These are phyloP conservation scores for Dolichotis patagonum DNA, from an alignment of 2,113 vertebrate species.

Conservation along the genomic window DNA sequence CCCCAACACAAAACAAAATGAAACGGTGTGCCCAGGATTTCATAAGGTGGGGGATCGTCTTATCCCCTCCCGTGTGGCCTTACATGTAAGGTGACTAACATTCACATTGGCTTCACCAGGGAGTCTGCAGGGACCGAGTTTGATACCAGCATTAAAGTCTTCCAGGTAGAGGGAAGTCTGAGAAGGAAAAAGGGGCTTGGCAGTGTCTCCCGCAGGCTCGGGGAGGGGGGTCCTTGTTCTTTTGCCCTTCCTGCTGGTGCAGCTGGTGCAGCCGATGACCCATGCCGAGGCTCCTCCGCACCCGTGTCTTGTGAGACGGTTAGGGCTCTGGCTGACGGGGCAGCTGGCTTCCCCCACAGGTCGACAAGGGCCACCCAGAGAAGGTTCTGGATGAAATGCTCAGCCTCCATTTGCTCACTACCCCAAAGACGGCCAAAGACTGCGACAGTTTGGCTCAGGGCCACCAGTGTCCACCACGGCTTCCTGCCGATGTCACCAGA, in stretches of 20 bases:
- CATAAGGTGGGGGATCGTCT: constrained; percentile 37
- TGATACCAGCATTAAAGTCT: background rate
- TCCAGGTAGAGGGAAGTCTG: constrained; percentile 37
- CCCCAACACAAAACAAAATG: background rate
- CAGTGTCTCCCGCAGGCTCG: constrained; percentile 64
- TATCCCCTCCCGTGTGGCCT: background rate
- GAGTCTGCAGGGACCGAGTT: background rate
- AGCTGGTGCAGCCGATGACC: constrained; percentile 61
- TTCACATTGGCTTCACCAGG: background rate
- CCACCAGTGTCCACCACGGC: constrained; percentile 65
- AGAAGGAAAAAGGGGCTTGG: constrained; percentile 25
- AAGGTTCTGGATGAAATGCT: constrained; percentile 64
- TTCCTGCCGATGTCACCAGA: constrained; percentile 74
- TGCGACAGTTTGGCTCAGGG: constrained; percentile 76
- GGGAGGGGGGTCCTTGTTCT: constrained; percentile 67
- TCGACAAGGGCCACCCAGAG: constrained; percentile 62
- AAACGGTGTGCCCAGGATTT: constrained; percentile 9
- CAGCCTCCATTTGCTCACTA: constrained; percentile 64
- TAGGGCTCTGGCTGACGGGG: constrained; percentile 62
- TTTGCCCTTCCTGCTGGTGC: background rate
- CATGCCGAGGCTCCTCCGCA: constrained; percentile 72
- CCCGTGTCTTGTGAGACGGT: constrained; percentile 47
- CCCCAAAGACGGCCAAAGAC: constrained; percentile 65
- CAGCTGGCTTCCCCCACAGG: background rate
- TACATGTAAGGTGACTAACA: background rate